Conservation (phyloP, 2,113 vertebrate species). For the Regulus satrapa region DNA sequence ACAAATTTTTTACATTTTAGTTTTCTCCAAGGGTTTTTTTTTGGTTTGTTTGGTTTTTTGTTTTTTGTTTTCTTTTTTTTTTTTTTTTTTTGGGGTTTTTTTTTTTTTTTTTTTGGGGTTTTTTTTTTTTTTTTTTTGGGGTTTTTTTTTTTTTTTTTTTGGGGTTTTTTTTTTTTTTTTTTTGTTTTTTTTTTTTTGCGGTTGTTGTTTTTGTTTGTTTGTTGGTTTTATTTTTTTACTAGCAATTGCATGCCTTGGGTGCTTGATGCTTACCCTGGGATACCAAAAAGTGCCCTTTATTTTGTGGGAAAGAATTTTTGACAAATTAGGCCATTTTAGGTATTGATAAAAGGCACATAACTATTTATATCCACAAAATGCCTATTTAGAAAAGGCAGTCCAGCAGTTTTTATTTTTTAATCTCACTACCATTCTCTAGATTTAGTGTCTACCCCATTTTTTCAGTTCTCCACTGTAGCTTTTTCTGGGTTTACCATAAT, state of each 20-base stretch:
- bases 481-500: conserved; percentile 35
- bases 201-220: too few species aligned
- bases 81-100: too few species aligned
- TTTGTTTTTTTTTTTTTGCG: too few species aligned
- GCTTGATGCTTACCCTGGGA: background rate
- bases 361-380: background rate
- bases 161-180: too few species aligned
- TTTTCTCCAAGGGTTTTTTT: too few species aligned
- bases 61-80: too few species aligned
- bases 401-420: background rate
- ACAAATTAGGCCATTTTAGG: background rate
- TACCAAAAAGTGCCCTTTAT: background rate
- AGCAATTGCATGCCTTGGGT: background rate
- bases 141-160: too few species aligned
- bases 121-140: too few species aligned
- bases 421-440: background rate
- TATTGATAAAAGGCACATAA: background rate
- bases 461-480: background rate
- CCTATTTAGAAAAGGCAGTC: background rate
- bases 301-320: background rate
- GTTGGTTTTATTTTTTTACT: background rate
- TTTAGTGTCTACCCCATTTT: background rate
- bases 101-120: too few species aligned
- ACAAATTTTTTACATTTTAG: background rate
- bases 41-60: too few species aligned